Evolutionary conservation across 2,113 vertebrate genomes (phyloP).

Genomic region (Myodes glareolus): DNA sequence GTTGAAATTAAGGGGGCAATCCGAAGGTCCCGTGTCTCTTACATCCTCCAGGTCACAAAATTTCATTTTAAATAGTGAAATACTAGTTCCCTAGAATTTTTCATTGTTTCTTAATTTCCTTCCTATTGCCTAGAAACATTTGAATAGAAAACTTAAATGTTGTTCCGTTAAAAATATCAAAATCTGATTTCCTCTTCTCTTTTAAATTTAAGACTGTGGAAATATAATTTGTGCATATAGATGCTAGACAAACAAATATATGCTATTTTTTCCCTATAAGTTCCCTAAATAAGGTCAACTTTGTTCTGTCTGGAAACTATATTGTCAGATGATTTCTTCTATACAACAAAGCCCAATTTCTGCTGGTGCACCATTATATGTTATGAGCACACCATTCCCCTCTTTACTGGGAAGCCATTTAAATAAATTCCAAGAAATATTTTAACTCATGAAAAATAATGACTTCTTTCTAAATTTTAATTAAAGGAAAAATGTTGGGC

Average conservation of each 20-base stretch:
- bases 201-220: background rate
- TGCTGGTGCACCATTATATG: background rate
- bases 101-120: background rate
- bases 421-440: background rate
- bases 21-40: background rate
- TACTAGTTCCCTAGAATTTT: background rate
- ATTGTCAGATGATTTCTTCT: background rate
- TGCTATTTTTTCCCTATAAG: background rate
- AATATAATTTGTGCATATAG: background rate
- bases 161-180: background rate
- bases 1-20: background rate
- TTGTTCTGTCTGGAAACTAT: background rate
- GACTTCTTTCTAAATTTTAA: background rate
- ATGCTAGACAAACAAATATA: background rate
- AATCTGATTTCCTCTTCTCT: background rate
- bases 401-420: background rate
- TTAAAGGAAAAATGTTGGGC: background rate
- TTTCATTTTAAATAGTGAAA: background rate
- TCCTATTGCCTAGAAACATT: background rate
- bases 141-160: background rate
- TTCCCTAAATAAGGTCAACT: background rate
- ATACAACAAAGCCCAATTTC: background rate
- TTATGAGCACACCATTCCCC: background rate
- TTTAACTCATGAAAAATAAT: background rate
- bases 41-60: background rate